These are phyloP conservation scores for Sinopyrophorus schimmeli DNA, from an alignment of 2,888 invertebrate species.

Conservation along the genomic window DNA sequence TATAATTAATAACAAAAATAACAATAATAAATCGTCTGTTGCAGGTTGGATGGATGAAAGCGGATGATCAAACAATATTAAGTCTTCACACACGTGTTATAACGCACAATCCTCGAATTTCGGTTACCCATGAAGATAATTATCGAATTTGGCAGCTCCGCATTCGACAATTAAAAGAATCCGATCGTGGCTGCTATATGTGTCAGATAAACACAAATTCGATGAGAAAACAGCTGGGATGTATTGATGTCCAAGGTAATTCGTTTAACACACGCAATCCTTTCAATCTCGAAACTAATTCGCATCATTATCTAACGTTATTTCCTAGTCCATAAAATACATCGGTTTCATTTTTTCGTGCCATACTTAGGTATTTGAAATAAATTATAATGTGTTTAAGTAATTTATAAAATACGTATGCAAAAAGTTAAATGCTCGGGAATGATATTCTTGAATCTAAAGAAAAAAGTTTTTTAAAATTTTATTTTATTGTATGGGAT, in stretches of 20 bases:
- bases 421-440: too few species aligned
- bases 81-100: slow-evolving; percentile 74
- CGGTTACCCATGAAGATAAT: slow-evolving; percentile 72
- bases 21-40: slow-evolving; percentile 33
- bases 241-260: slow-evolving; percentile 76
- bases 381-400: too few species aligned
- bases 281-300: too few species aligned
- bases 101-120: slow-evolving; percentile 72
- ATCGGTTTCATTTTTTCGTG: too few species aligned
- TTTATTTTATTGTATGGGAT: too few species aligned
- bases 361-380: too few species aligned
- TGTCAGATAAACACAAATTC: slow-evolving; percentile 78
- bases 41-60: slow-evolving; percentile 77
- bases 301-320: too few species aligned
- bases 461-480: too few species aligned
- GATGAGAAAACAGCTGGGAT: slow-evolving; percentile 78
- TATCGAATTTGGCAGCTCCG: slow-evolving; percentile 74
- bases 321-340: too few species aligned
- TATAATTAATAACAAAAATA: neutral
- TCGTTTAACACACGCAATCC: too few species aligned
- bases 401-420: too few species aligned
- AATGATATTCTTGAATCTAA: too few species aligned
- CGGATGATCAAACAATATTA: slow-evolving; percentile 75
- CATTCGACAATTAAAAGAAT: slow-evolving; percentile 71
- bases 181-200: slow-evolving; percentile 79